A percentile compares a stretch with the other conserved stretches of the same genome.
These are phyloP conservation scores for Aphis gossypii DNA, from an alignment of 1,140 invertebrate genomes.

Conservation along the genomic window DNA sequence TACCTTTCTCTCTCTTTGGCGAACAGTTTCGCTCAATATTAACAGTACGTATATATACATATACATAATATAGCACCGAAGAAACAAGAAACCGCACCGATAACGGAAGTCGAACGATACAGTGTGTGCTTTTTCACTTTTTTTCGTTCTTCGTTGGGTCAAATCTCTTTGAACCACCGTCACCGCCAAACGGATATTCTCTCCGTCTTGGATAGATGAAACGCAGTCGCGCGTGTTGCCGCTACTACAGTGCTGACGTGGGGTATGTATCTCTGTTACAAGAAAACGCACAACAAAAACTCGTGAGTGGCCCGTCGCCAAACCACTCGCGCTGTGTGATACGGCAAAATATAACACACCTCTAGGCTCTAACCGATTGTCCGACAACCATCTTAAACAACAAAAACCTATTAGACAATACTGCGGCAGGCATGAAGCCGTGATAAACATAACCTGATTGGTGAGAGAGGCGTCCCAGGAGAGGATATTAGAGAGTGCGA, in stretches of 20 bases:
- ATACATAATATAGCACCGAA: background rate
- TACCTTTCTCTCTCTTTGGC: background rate
- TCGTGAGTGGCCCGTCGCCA: background rate
- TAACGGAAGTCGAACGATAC: constrained; percentile 43
- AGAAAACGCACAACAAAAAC: background rate
- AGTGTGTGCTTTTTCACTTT: background rate
- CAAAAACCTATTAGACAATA: constrained; percentile 14
- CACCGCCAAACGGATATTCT: background rate
- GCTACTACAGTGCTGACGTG: background rate
- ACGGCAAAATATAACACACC: background rate
- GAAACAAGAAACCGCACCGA: constrained; percentile 42
- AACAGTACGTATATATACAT: background rate
- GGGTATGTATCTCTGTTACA: background rate
- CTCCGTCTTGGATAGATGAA: background rate
- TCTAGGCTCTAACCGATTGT: background rate
- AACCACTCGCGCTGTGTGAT: background rate
- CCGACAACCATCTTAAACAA: background rate
- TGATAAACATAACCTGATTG: background rate
- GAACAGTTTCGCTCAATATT: constrained; percentile 33
- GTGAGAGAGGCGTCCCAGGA: too few relatives aligned
- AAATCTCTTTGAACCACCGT: too few relatives aligned
- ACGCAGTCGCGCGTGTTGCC: background rate
- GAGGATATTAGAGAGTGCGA: background rate
- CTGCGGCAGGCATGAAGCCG: background rate
- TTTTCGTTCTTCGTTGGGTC: background rate